phyloP scores from a whole-genome alignment of 2,888 invertebrate species.

The Tetragnatha montana region DNA sequence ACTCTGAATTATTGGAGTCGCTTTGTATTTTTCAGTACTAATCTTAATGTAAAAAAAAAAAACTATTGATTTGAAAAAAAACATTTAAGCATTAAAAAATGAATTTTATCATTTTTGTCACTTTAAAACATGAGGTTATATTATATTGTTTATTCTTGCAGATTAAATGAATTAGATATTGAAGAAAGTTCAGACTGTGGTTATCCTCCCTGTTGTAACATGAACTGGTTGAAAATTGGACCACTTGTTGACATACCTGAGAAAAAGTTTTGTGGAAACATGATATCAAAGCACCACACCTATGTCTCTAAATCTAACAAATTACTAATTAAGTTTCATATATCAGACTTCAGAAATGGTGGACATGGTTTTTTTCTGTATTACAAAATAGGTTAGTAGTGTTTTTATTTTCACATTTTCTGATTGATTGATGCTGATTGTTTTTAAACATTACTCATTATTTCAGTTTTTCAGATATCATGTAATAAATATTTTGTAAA shows the following conservation, averaged over 20 bases:
- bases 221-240: constrained; percentile 69
- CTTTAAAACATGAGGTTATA: too few species aligned
- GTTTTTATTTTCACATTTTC: not conserved
- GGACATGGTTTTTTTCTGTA: constrained; percentile 70
- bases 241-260: constrained; percentile 39
- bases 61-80: not conserved
- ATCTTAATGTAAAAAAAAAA: not conserved
- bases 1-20: too few species aligned
- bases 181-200: constrained; percentile 62
- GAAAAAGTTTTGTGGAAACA: constrained; percentile 65
- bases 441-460: too few species aligned
- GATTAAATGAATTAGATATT: constrained; percentile 71
- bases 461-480: too few species aligned
- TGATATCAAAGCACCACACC: constrained; percentile 22
- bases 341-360: constrained; percentile 41
- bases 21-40: too few species aligned
- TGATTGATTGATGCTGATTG: too few species aligned
- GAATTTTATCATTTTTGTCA: too few species aligned
- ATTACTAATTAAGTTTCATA: constrained; percentile 70
- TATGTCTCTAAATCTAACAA: constrained; percentile 61
- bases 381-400: constrained; percentile 65
- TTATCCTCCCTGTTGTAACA: constrained; percentile 61
- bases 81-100: not conserved
- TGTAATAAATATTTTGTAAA: too few species aligned
- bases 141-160: not conserved